These are phyloP conservation scores for Nymphalis polychloros DNA, from an alignment of 2,888 invertebrate genomes.

Conservation along the genomic window DNA sequence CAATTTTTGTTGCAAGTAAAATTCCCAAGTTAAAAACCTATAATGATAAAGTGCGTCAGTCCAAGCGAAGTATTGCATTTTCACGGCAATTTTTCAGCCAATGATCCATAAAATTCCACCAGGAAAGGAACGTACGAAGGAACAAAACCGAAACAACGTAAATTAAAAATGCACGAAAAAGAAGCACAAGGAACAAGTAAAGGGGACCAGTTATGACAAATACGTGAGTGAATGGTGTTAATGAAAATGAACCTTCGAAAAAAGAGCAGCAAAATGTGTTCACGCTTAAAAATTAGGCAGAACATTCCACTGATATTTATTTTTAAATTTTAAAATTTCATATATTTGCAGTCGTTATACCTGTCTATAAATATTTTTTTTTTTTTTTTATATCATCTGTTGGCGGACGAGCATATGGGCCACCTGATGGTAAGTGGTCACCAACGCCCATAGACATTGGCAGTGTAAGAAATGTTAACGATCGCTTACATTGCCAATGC, in stretches of 20 bases:
- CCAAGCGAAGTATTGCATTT: conserved; percentile 27
- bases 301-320: background rate
- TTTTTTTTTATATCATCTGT: too few species aligned
- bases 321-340: background rate
- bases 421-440: too few species aligned
- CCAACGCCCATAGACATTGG: too few species aligned
- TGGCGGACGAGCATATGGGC: too few species aligned
- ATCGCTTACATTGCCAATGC: too few species aligned
- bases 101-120: conserved; percentile 52
- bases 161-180: conserved; percentile 79
- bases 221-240: conserved; percentile 79
- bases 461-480: too few species aligned
- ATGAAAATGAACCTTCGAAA: conserved; percentile 76
- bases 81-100: conserved; percentile 40
- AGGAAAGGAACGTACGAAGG: conserved; percentile 57
- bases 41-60: background rate
- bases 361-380: background rate
- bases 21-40: background rate
- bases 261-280: conserved; percentile 47
- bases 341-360: background rate
- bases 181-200: conserved; percentile 52
- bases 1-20: background rate
- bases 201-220: conserved; percentile 78
- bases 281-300: conserved; percentile 6
- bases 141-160: conserved; percentile 71